Evolutionary conservation across 1,140 invertebrate genomes (phyloP), one percentile per base, ranked within the genome.

Genomic region (Drosophila melanica): DNA sequence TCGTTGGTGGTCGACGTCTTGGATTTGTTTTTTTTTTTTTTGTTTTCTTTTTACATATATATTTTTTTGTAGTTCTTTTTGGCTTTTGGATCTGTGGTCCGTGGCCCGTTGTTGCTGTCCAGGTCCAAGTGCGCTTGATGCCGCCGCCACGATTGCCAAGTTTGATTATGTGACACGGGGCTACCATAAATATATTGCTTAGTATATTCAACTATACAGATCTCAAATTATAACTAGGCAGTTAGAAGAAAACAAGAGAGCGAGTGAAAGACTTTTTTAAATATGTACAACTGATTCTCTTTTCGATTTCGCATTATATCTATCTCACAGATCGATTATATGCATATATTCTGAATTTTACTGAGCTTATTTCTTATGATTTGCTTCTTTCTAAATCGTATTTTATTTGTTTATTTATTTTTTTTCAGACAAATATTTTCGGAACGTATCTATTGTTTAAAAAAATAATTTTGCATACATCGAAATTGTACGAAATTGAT

Each of bases 81-180:
- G 30, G 30, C 53, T 27, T 51, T 53, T 33, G 33, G 37, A 33
- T 67, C 54, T 27, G 2, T 53, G 18, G 62, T 64, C 63, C 18
- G 5, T 44, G 16, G n/a, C 18, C 48, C 27, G 23, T 71, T 66
- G 51, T 66, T 30, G 42, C 51, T 50, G 44, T 66, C 45, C 47
- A 72, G 48, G 14, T 70, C 42, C 30, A 60, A 59, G 57, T 27
- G 39, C 62, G 70, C 63, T 78, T 71, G 74, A 73, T 73, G 68
- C 74, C 76, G 68, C 68, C 74, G 74, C 59, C 62, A 57, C 64
- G 68, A 72, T 77, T 79, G 74, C 64, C 58, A 77, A 68, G 69
- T 79, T 73, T 79, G 74, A 77, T 77, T 79, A 60, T 73, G 58
- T 73, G 64, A 59, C 71, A 69, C 65, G 66, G 42, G 57, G 54